Percentiles rank a stretch among this genome's conserved stretches.
Conservation (phyloP, 1,140 invertebrate species). For the Bathynomus jamesi region DNA sequence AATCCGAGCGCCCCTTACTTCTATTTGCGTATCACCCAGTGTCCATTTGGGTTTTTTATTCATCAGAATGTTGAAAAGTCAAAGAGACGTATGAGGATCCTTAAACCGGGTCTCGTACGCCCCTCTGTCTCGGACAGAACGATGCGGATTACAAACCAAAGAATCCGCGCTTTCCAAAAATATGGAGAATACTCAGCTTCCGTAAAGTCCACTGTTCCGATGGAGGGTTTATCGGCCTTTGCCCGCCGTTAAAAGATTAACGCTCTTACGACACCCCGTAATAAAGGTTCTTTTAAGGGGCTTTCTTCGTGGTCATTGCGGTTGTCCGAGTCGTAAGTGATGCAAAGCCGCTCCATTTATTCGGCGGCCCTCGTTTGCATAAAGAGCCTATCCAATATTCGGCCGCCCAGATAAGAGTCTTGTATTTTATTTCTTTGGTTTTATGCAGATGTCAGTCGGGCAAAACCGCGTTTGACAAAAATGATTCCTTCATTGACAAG, state of each 20-base stretch:
- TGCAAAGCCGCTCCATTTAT: not conserved
- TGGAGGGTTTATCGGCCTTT: not conserved
- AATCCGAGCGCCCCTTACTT: not conserved
- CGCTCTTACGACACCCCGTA: not conserved
- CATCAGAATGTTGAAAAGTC: not conserved
- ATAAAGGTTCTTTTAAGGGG: not conserved
- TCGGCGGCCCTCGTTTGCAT: not conserved
- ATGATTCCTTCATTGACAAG: too few species aligned
- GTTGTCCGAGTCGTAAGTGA: not conserved
- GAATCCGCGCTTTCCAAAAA: not conserved
- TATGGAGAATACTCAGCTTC: not conserved
- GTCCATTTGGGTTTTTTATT: not conserved
- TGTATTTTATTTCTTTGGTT: not conserved
- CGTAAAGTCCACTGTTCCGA: not conserved
- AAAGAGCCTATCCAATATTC: not conserved
- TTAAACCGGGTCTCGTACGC: not conserved
- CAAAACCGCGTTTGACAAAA: too few species aligned
- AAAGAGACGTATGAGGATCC: not conserved
- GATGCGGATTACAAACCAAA: not conserved
- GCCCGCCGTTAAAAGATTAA: not conserved
- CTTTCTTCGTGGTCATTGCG: not conserved
- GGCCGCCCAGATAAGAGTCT: not conserved
- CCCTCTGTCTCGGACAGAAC: not conserved
- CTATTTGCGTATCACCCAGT: not conserved
- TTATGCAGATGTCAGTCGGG: too few species aligned